Conservation (phyloP, 2,113 vertebrate genomes). For the Zapornia atra region DNA sequence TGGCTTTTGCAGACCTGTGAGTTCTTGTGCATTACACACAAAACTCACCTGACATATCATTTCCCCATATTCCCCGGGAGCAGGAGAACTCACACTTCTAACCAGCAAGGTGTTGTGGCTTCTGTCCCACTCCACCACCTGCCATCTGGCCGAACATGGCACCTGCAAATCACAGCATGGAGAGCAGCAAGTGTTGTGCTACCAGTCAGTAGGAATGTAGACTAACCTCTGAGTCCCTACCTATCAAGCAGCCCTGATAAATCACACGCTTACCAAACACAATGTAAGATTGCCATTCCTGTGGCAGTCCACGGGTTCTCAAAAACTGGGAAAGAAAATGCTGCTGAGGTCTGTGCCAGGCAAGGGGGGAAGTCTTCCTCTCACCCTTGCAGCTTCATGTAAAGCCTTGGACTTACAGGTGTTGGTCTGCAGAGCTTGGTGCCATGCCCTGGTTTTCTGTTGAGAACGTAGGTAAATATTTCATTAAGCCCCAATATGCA, state of each 20-base stretch:
- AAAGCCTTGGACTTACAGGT: neutral
- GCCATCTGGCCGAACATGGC: neutral
- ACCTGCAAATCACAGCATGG: neutral
- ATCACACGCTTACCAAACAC: rapidly evolving
- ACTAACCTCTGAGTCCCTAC: neutral
- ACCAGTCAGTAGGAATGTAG: neutral
- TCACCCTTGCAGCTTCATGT: neutral
- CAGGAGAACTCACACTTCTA: neutral
- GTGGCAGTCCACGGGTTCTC: neutral
- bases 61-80: neutral
- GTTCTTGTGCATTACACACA: neutral
- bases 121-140: neutral
- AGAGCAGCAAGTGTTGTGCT: neutral
- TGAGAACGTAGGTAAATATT: neutral
- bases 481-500: neutral
- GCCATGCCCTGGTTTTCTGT: neutral
- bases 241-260: neutral
- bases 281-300: neutral
- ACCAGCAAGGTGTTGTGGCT: neutral
- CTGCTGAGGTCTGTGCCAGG: neutral
- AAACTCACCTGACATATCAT: neutral
- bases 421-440: neutral
- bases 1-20: neutral
- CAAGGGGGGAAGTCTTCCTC: neutral
- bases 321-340: neutral